phyloP scores from a whole-genome alignment of 2,797 vertebrate species.

The Acanthurus tractus region DNA sequence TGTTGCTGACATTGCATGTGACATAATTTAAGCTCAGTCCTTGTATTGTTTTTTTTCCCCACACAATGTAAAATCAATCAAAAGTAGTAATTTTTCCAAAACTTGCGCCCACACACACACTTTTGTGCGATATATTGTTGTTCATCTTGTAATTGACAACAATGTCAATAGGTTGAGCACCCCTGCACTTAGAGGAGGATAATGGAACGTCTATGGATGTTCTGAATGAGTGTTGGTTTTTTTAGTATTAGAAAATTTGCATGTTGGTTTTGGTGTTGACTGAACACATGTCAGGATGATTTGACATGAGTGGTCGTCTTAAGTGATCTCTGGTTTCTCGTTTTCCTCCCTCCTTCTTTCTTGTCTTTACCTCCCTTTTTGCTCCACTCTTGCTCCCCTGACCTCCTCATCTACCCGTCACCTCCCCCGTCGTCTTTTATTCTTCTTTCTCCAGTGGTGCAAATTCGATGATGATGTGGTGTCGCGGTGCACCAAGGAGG shows the following conservation, averaged over 20 bases:
- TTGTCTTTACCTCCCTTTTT: neutral
- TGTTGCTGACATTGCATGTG: neutral
- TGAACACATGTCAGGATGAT: conserved; percentile 19
- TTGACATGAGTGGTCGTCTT: conserved; percentile 49
- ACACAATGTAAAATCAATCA: neutral
- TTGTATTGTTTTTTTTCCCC: neutral
- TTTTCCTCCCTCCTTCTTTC: neutral
- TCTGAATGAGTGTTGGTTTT: neutral
- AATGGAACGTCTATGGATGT: neutral
- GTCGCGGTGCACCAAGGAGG: conserved; percentile 98
- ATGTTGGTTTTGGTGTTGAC: conserved; percentile 3
- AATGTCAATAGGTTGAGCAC: conserved; percentile 7
- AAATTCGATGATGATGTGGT: conserved; percentile 99
- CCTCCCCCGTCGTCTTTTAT: neutral
- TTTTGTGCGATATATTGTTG: neutral
- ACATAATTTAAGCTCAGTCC: neutral
- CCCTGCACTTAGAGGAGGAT: neutral
- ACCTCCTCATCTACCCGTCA: neutral
- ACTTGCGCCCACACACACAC: neutral
- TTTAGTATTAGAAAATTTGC: neutral
- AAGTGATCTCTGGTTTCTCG: conserved; percentile 43
- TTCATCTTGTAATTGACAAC: neutral
- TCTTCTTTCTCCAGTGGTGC: conserved; percentile 90
- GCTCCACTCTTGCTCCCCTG: neutral
- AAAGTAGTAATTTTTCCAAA: neutral